Conservation (phyloP, 1,140 invertebrate species). For the Aphelenchoides besseyi region DNA sequence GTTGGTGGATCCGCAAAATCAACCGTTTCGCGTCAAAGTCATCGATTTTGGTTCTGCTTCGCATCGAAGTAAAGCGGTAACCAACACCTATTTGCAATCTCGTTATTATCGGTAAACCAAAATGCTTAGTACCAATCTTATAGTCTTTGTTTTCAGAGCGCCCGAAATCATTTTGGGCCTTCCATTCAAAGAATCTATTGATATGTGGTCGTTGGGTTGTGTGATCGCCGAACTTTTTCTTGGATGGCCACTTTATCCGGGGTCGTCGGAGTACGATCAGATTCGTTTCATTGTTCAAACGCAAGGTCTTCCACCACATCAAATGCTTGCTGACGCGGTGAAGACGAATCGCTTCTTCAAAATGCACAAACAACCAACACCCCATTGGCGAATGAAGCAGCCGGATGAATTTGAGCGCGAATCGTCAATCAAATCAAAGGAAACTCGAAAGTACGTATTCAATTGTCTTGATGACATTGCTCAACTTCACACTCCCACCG, state of each 20-base stretch:
- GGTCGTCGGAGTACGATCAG: constrained; percentile 98
- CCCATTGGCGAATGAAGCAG: constrained; percentile 68
- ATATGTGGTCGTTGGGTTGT: constrained; percentile 99
- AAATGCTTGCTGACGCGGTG: constrained; percentile 96
- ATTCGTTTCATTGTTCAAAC: constrained; percentile 88
- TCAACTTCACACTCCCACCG: constrained; percentile 42
- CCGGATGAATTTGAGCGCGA: constrained; percentile 96
- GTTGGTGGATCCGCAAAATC: constrained; percentile 92
- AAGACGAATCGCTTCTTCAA: constrained; percentile 96
- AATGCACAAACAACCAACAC: constrained; percentile 66
- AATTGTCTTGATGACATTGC: constrained; percentile 98
- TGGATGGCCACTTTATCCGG: constrained; percentile 98
- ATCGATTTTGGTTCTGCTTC: constrained; percentile 99
- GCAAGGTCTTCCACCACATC: constrained; percentile 89
- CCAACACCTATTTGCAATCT: constrained; percentile 97
- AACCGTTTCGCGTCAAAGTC: constrained; percentile 84
- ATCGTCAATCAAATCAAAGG: constrained; percentile 96
- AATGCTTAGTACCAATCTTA: constrained; percentile 24
- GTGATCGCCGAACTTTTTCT: constrained; percentile 98
- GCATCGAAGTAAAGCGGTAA: constrained; percentile 97
- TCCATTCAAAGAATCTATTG: constrained; percentile 98
- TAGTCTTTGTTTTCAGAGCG: constrained; percentile 69
- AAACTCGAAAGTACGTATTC: constrained; percentile 98
- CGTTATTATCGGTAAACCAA: constrained; percentile 80
- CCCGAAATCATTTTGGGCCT: constrained; percentile 96